Conservation (phyloP, 2,797 vertebrate species). For the Gobionotothen gibberifrons region DNA sequence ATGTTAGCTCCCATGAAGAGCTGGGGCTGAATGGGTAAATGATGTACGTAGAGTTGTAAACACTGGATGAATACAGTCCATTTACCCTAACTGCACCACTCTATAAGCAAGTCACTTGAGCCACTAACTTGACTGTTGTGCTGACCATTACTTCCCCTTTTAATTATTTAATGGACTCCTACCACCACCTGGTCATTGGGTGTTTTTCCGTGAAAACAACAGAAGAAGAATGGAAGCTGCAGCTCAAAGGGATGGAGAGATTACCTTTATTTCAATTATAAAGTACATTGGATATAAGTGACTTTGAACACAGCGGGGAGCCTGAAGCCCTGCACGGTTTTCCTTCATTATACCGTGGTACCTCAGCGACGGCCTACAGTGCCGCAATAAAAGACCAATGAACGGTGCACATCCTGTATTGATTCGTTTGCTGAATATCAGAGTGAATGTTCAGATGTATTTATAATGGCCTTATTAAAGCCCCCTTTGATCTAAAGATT, state of each 20-base stretch:
- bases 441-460: constrained; percentile 87
- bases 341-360: constrained; percentile 80
- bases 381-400: constrained; percentile 82
- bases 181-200: constrained; percentile 37
- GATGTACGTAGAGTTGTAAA: too few relatives aligned
- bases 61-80: too few relatives aligned
- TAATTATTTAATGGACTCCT: constrained; percentile 33
- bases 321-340: constrained; percentile 68
- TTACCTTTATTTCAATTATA: constrained; percentile 85
- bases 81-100: too few relatives aligned
- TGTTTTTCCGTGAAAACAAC: constrained; percentile 55
- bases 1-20: too few relatives aligned
- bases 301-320: constrained; percentile 86
- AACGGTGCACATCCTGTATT: constrained; percentile 85
- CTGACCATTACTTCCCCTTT: constrained; percentile 30
- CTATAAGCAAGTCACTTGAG: constrained; percentile 9
- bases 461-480: constrained; percentile 89
- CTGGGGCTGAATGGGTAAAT: too few relatives aligned
- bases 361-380: constrained; percentile 74
- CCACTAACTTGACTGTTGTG: constrained; percentile 17
- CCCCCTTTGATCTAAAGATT: constrained; percentile 85
- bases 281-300: constrained; percentile 78
- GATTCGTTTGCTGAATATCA: constrained; percentile 88
- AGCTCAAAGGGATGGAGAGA: constrained; percentile 78
- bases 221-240: constrained; percentile 61